Evolutionary conservation across 1,140 invertebrate genomes (phyloP), one percentile per base, ranked within the genome.

Genomic region (Calephelis nemesis): DNA sequence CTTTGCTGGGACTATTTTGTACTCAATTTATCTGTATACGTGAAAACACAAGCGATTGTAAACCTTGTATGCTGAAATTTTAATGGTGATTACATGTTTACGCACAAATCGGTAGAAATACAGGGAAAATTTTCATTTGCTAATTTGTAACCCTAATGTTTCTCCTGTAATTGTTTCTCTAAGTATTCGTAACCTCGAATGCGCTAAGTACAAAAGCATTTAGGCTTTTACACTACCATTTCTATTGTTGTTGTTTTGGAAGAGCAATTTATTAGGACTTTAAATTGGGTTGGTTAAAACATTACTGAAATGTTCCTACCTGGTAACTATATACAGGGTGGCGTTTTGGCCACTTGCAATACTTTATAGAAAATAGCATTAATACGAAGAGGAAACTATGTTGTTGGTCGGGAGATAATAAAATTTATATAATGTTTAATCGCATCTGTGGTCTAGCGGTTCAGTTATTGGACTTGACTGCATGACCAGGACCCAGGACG

Each of bases 1-100:
- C 78, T 89, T 86, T 87, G 68, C 80, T 80, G 76, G 77, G 76
- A 82, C 82, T 85, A 82, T 89, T 89, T 84, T 83, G 81, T 84
- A 83, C 73, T 78, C 81, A 79, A 88, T 90, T 87, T 84, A 88
- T 87, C 75, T 87, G 78, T 83, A 82, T 80, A 77, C 77, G 72
- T 74, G 74, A 73, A 73, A 69, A 69, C 39, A 52, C 63, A 62
- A 63, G 63, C 69, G 67, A 70, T 62, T 73, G 74, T 71, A 74
- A 72, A 78, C 70, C 75, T 70, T 73, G 63, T 74, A 73, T 70
- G 40, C 39, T 72, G 70, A 74, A 74, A 72, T 71, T 75, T 73
- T 77, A 75, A 77, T 77, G 70, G 67, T 70, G 62, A 74, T 75
- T 72, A 75, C 70, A 69, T 71, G 68, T 75, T 69, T 69, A 68